Evolutionary conservation across 2,113 vertebrate species (phyloP).

Genomic region (Turnix velox): DNA sequence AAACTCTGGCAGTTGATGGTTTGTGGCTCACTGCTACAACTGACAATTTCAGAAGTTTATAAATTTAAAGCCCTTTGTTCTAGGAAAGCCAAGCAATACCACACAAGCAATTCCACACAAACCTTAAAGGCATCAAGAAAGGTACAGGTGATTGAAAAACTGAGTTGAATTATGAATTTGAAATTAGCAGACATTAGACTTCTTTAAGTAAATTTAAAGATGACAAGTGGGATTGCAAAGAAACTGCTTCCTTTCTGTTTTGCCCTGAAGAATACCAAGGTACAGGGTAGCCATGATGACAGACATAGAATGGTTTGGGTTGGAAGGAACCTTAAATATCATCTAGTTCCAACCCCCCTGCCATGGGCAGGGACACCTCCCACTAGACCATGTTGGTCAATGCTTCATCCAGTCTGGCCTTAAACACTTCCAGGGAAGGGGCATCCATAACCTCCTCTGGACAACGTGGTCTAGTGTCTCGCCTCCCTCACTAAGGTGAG

Average conservation of each 20-base stretch:
- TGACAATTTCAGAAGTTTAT: not conserved
- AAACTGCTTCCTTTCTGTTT: not conserved
- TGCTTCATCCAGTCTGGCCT: no score
- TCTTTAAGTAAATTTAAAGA: not conserved
- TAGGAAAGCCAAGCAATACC: not conserved
- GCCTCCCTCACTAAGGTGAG: no score
- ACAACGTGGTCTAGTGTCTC: no score
- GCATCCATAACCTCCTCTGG: no score
- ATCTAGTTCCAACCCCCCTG: no score
- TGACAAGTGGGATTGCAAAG: not conserved
- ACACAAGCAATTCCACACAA: not conserved
- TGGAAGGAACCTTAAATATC: no score
- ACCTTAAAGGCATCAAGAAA: not conserved
- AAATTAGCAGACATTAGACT: not conserved
- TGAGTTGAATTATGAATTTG: not conserved
- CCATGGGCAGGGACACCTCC: no score
- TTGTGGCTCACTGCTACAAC: not conserved
- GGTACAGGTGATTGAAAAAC: not conserved
- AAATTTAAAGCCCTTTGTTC: not conserved
- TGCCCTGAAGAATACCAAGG: fast-evolving
- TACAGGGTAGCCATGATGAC: not conserved
- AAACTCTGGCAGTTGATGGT: not conserved
- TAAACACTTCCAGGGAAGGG: no score
- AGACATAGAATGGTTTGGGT: no score
- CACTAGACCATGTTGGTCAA: no score